Percentiles rank a stretch among this genome's conserved stretches.
Conservation (phyloP, 2,888 invertebrate genomes). For the Eulithis testata region DNA sequence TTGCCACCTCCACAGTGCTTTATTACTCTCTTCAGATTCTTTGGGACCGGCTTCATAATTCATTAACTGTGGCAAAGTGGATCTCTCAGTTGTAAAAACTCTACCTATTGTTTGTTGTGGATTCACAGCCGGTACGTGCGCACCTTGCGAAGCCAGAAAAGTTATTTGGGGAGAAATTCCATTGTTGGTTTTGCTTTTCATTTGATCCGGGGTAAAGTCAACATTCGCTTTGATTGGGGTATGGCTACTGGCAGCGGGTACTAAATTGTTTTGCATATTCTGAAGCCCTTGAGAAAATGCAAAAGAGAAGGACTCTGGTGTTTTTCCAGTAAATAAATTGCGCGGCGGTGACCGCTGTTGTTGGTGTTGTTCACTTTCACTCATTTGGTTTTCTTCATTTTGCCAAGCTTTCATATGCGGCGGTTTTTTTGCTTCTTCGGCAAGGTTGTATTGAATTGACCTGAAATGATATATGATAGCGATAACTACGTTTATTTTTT, state of each 20-base stretch:
- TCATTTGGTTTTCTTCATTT: constrained; percentile 60
- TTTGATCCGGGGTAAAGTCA: constrained; percentile 63
- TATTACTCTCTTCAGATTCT: constrained; percentile 69
- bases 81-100: constrained; percentile 66
- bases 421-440: constrained; percentile 77
- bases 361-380: constrained; percentile 56
- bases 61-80: constrained; percentile 71
- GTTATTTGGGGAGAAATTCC: constrained; percentile 77
- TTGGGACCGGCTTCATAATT: constrained; percentile 72
- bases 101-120: constrained; percentile 62
- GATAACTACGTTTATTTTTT: too few relatives aligned
- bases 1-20: constrained; percentile 79
- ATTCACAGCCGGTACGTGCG: constrained; percentile 67
- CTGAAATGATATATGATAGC: constrained; percentile 47
- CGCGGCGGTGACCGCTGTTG: constrained; percentile 56
- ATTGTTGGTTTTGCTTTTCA: constrained; percentile 62
- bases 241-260: constrained; percentile 63
- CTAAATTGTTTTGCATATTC: constrained; percentile 65
- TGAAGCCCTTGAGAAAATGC: constrained; percentile 59
- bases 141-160: constrained; percentile 78
- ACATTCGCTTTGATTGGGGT: constrained; percentile 60
- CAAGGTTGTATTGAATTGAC: constrained; percentile 77
- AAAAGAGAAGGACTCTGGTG: constrained; percentile 79
- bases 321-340: constrained; percentile 74
- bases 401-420: constrained; percentile 69